A percentile compares a stretch with the other conserved stretches of the same genome.
Evolutionary conservation across 2,888 invertebrate genomes (phyloP).

Genomic region (Aradus depressus): DNA sequence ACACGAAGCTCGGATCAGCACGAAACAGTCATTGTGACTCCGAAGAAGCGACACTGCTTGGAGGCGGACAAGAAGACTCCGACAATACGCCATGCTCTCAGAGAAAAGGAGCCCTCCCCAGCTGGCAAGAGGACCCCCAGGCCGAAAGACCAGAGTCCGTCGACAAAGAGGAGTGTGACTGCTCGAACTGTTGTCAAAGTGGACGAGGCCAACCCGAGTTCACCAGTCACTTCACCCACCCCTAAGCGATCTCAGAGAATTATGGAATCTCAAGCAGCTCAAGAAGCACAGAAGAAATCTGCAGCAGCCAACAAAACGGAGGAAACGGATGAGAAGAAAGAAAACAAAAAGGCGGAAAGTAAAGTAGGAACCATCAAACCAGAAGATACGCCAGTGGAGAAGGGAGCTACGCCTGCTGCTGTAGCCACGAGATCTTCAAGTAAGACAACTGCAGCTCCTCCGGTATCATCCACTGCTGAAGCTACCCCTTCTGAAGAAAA

Average conservation of each 20-base stretch:
- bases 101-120: slow-evolving; percentile 5
- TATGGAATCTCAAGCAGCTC: no score
- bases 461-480: no score
- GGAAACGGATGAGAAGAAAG: slow-evolving; percentile 15
- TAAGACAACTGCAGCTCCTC: no score
- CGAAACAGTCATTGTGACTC: slow-evolving; percentile 43
- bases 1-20: slow-evolving; percentile 13
- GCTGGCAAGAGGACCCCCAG: neutral
- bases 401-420: no score
- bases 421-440: no score
- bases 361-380: slow-evolving; percentile 7
- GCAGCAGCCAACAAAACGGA: no score
- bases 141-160: neutral
- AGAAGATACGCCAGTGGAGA: neutral
- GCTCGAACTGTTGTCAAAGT: slow-evolving; percentile 8
- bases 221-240: neutral
- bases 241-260: slow-evolving; percentile 19
- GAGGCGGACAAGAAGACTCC: slow-evolving; percentile 38
- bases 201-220: neutral
- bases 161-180: slow-evolving; percentile 37
- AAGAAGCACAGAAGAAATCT: no score
- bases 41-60: slow-evolving; percentile 59
- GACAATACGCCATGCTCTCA: neutral
- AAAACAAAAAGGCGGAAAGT: slow-evolving; percentile 4
- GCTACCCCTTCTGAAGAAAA: no score